A percentile compares a stretch with the other conserved stretches of the same genome.
phyloP scores from a whole-genome alignment of 2,797 vertebrate genomes.

The Novumbra hubbsi region DNA sequence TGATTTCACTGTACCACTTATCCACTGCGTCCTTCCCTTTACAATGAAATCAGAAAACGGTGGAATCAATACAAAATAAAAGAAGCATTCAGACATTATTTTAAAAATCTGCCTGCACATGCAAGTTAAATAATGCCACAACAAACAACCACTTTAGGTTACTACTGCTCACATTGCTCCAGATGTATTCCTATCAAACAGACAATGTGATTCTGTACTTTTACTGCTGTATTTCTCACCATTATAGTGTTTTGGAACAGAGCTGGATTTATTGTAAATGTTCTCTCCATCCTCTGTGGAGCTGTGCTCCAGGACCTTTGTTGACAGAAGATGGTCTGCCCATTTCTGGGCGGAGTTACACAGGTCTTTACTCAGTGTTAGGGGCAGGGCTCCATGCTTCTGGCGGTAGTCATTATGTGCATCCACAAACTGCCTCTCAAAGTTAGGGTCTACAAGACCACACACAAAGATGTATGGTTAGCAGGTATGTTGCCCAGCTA shows the following conservation, averaged over 20 bases:
- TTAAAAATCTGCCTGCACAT: not conserved
- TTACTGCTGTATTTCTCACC: constrained; percentile 2
- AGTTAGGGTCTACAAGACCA: constrained; percentile 19
- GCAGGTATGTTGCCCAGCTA: not conserved
- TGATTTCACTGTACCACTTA: constrained; percentile 56
- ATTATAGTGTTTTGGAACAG: constrained; percentile 24
- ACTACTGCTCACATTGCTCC: not conserved
- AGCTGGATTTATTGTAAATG: constrained; percentile 49
- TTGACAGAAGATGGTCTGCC: constrained; percentile 48
- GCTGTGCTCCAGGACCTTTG: constrained; percentile 45
- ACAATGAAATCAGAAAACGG: not conserved
- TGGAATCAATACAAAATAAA: too few species aligned
- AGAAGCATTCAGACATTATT: not conserved
- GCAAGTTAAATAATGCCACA: not conserved
- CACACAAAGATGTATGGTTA: not conserved
- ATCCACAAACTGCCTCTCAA: constrained; percentile 47
- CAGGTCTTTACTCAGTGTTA: constrained; percentile 38
- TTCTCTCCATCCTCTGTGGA: constrained; percentile 47
- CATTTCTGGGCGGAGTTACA: constrained; percentile 42
- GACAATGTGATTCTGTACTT: not conserved
- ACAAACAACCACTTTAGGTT: not conserved
- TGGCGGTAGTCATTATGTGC: constrained; percentile 50
- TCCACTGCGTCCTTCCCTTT: constrained; percentile 49
- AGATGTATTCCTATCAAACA: not conserved
- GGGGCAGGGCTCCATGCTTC: constrained; percentile 44